Conservation (phyloP, 2,888 invertebrate species). For the Tinea semifulvella region DNA sequence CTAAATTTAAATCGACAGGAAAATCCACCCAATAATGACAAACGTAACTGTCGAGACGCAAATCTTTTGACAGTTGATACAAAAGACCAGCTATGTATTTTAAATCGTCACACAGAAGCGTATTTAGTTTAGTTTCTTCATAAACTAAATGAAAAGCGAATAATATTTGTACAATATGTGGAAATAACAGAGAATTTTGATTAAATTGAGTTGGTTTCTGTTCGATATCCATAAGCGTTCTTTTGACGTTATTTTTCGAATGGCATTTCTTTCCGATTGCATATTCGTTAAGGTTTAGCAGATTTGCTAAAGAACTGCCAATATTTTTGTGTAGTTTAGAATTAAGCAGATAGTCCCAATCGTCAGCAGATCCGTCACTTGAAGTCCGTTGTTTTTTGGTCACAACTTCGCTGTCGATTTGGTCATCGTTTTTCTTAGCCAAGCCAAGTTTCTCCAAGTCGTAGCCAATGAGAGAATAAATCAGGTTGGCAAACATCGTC, state of each 20-base stretch:
- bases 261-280: conserved; percentile 20
- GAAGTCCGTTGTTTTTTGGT: conserved; percentile 82
- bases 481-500: conserved; percentile 73
- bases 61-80: conserved; percentile 79
- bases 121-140: conserved; percentile 89
- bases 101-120: conserved; percentile 72
- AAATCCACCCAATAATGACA: conserved; percentile 89
- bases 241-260: not conserved
- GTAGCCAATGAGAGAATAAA: conserved; percentile 75
- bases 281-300: conserved; percentile 41
- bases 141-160: conserved; percentile 88
- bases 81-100: conserved; percentile 75
- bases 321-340: conserved; percentile 66
- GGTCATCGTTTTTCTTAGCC: conserved; percentile 42
- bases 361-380: conserved; percentile 80
- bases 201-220: conserved; percentile 62
- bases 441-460: conserved; percentile 70
- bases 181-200: conserved; percentile 73
- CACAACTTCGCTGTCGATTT: conserved; percentile 55
- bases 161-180: conserved; percentile 77
- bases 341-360: conserved; percentile 79
- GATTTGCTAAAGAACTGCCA: conserved; percentile 42
- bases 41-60: conserved; percentile 74
- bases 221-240: conserved; percentile 22
- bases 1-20: conserved; percentile 67